A percentile compares a stretch with the other conserved stretches of the same genome.
phyloP scores from a whole-genome alignment of 1,140 invertebrate genomes.

The Mactra quadrangularis region DNA sequence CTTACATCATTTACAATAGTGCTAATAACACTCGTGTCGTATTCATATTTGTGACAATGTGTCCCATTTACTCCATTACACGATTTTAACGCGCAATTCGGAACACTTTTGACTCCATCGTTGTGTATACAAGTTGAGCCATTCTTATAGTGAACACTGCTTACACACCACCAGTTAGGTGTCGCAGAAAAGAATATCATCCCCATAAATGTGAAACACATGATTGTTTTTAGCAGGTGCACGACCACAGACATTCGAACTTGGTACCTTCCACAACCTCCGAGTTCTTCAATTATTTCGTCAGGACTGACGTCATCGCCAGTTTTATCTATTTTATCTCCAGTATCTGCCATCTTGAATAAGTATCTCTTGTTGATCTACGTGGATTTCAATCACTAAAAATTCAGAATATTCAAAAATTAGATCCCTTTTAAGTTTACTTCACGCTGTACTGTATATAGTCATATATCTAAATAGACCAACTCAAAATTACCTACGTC shows the following conservation, averaged over 20 bases:
- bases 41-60: not conserved
- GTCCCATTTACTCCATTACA: constrained; percentile 13
- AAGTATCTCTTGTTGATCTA: too few relatives aligned
- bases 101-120: not conserved
- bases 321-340: not conserved
- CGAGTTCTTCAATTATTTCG: constrained; percentile 26
- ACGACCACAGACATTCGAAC: constrained; percentile 13
- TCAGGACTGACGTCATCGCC: constrained; percentile 3
- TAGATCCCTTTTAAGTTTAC: too few relatives aligned
- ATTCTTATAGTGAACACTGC: not conserved
- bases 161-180: constrained; percentile 15
- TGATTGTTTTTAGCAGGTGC: constrained; percentile 20
- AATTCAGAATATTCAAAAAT: too few relatives aligned
- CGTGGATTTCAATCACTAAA: too few relatives aligned
- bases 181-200: constrained; percentile 26
- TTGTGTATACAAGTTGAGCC: not conserved
- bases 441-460: too few relatives aligned
- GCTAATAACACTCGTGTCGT: not conserved
- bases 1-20: constrained; percentile 40
- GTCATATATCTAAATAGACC: too few relatives aligned
- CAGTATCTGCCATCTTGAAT: not conserved
- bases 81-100: constrained; percentile 4
- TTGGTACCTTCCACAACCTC: constrained; percentile 43
- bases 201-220: constrained; percentile 4
- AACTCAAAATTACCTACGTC: too few relatives aligned